phyloP scores from a whole-genome alignment of 2,113 vertebrate species.

The Megaleporinus macrocephalus region DNA sequence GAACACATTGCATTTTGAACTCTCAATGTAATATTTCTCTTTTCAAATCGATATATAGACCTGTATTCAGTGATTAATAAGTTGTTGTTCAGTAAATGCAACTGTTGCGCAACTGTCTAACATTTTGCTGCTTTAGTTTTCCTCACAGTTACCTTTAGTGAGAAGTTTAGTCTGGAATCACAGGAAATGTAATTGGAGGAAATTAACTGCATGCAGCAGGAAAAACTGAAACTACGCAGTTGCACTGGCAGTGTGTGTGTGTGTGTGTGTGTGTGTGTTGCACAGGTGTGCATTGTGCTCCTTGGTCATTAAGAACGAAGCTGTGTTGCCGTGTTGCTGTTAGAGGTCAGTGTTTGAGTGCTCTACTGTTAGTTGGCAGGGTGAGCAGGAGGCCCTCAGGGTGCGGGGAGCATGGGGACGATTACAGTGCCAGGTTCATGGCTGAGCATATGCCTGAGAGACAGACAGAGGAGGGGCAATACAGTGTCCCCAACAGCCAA shows the following conservation, averaged over 20 bases:
- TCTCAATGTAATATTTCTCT: no score
- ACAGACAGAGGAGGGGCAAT: neutral
- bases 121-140: no score
- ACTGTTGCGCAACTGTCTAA: no score
- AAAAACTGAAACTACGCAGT: neutral
- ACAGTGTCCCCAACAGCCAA: conserved; percentile 8
- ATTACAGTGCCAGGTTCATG: conserved; percentile 31
- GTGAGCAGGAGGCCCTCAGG: conserved; percentile 14
- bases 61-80: no score
- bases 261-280: conserved; percentile 24
- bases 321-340: conserved; percentile 8
- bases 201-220: neutral
- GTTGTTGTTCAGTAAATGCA: no score
- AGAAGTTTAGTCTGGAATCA: no score
- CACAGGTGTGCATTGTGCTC: neutral
- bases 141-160: no score
- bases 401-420: conserved; percentile 15
- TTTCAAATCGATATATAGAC: no score
- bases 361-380: conserved; percentile 20
- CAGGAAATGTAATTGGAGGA: neutral
- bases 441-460: conserved; percentile 41
- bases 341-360: neutral
- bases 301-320: neutral
- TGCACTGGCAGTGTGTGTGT: neutral
- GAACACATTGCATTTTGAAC: neutral